These are phyloP conservation scores for Phortica variegata DNA, from an alignment of 1,140 invertebrate species.

Conservation along the genomic window DNA sequence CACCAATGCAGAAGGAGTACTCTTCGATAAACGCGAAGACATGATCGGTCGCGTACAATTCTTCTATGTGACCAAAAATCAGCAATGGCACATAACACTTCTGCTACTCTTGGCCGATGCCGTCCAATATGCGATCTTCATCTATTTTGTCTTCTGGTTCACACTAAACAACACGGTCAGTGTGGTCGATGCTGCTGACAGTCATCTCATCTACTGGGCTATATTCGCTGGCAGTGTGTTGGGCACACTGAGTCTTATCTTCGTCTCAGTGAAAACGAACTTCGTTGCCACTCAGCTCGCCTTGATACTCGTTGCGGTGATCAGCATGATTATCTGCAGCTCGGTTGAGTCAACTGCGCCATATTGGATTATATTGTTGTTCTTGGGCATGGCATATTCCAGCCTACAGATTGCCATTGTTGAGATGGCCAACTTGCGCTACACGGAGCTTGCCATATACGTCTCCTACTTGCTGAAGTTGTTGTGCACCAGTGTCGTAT, in stretches of 20 bases:
- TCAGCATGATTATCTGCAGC: conserved; percentile 44
- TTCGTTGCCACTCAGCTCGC: conserved; percentile 38
- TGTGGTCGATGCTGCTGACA: conserved; percentile 23
- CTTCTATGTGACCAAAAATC: conserved; percentile 52
- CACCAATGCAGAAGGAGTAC: conserved; percentile 44
- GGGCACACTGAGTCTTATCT: conserved; percentile 22
- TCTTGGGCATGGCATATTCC: conserved; percentile 43
- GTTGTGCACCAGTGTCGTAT: conserved; percentile 36
- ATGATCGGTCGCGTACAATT: conserved; percentile 46
- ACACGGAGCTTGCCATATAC: conserved; percentile 36
- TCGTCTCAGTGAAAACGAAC: conserved; percentile 39
- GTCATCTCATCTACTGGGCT: conserved; percentile 44
- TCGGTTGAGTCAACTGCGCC: conserved; percentile 27
- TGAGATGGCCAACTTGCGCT: conserved; percentile 41
- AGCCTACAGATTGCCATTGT: conserved; percentile 39
- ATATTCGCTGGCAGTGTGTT: conserved; percentile 39
- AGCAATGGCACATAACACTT: conserved; percentile 43
- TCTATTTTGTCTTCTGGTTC: conserved; percentile 49
- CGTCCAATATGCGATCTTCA: conserved; percentile 44
- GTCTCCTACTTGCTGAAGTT: conserved; percentile 37
- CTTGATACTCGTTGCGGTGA: conserved; percentile 27
- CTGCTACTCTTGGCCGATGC: conserved; percentile 43
- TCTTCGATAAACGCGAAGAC: conserved; percentile 39
- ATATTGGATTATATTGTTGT: conserved; percentile 40
- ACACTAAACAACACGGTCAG: conserved; percentile 33